Base-by-base conservation (phyloP, 2,797 vertebrate genomes). In the Allobates femoralis region DNA sequence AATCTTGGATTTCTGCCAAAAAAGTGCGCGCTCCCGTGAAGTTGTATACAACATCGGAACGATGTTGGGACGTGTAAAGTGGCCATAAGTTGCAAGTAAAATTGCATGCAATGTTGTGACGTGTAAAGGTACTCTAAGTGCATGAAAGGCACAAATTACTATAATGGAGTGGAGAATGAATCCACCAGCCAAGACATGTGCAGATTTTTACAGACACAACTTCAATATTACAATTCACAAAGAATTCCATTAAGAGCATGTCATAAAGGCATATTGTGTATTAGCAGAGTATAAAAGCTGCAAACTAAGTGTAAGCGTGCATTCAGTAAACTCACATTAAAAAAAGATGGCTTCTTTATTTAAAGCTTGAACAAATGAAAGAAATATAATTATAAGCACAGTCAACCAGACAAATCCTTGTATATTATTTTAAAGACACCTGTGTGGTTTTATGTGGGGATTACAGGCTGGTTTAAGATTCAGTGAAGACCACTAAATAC, bases 371-470 rank as follows among this genome's bases (percentile, higher is more conserved):
- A 32, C 2, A 14, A 74, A 74, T 74, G n/a, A 28, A 75, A 26
- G 12, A 75, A 75, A 76, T 53, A 41, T 76, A 19, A 51, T 76
- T 53, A 28, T 53, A 79, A 64, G n/a, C 60, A 81, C 41, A 66
- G 58, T 11, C 37, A 66, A 50, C 18, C 28, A 21, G 19, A 51
- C 60, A 66, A 32, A 15, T 53, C 51, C 30, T 79, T 79, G 2
- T n/a, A 37, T 37, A 14, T 58, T 81, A 37, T 67, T 81, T 12
- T 32, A 53, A 5, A 69, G 28, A 81, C 41, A 69, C 62, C 50
- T 32, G 79, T 21, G 60, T 16, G 41, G 37, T 32, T 66, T 81
- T 30, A 66, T 66, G 19, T 69, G 21, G 28, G 28, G 50, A 69
- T 69, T 81, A 81, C 19, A 69, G 50, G 12, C 26, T 21, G 21